Conservation (phyloP, 2,113 vertebrate species). For the Leptobrachium ailaonicum region DNA sequence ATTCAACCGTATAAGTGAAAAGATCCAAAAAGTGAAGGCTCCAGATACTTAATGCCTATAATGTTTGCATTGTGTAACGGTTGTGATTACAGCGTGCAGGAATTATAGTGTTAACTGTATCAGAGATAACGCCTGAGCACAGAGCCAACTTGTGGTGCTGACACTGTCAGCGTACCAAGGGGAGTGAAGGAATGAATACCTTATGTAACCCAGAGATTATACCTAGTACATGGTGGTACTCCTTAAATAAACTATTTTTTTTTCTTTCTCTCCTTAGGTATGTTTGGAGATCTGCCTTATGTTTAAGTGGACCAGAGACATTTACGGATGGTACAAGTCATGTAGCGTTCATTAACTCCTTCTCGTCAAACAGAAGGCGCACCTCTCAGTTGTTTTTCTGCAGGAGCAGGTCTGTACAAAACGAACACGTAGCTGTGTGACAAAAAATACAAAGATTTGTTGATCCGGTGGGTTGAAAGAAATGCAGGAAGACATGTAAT, state of each 20-base stretch:
- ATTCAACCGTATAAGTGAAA: too few relatives aligned
- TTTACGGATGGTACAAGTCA: constrained; percentile 54
- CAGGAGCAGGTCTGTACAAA: neutral
- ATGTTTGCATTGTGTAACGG: too few relatives aligned
- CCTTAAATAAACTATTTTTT: constrained; percentile 62
- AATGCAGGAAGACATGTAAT: too few relatives aligned
- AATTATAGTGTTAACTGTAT: constrained; percentile 37
- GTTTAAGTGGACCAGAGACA: constrained; percentile 63
- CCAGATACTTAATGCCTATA: too few relatives aligned
- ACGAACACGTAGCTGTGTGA: too few relatives aligned
- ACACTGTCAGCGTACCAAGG: constrained; percentile 54
- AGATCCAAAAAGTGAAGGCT: too few relatives aligned
- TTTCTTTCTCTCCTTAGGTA: constrained; percentile 56
- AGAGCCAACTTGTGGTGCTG: constrained; percentile 52
- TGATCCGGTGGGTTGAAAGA: too few relatives aligned
- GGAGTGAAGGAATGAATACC: constrained; percentile 63
- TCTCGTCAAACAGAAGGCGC: neutral
- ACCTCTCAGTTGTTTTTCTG: neutral
- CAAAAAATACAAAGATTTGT: too few relatives aligned
- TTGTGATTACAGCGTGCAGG: too few relatives aligned
- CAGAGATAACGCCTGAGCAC: constrained; percentile 48
- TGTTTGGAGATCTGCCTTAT: constrained; percentile 65
- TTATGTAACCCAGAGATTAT: constrained; percentile 62
- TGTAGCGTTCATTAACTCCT: constrained; percentile 36
- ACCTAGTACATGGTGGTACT: constrained; percentile 69